Evolutionary conservation across 1,140 invertebrate genomes (phyloP), one percentile per base, ranked within the genome.

Genomic region (Pseudomyrmex gracilis): DNA sequence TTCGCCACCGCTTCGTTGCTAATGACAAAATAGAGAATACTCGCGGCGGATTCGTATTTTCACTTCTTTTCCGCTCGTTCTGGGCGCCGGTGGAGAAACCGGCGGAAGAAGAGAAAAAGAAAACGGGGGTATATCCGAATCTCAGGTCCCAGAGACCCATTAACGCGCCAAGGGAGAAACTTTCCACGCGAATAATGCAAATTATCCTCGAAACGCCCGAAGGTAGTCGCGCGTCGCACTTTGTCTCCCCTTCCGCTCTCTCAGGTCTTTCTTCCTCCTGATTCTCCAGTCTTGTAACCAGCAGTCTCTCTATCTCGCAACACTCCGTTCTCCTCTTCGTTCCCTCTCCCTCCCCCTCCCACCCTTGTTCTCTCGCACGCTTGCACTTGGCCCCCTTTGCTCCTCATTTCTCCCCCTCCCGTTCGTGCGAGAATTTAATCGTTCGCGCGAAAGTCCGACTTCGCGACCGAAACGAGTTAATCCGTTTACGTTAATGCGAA

Each of bases 131-230:
- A 66, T 77, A 70, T 61, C 73, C 84, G 86, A 89, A 85, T 89
- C 76, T 85, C 86, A 10, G 67, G 63, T 80, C 84, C 84, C 68
- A 55, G 58, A 86, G 84, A 88, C 61, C 86, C 84, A 88, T 89
- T 89, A 89, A 89, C 83, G 87, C 83, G 64, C 45, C 76, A 66
- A 73, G 55, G 22, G 57, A 24, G 67, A 77, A 87, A 87, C 70
- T 87, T 87, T 74, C 71, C 64, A 47, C 83, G 57, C 83, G 83
- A 88, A 88, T 88, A 88, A 85, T 88, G 86, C 86, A 87, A 88
- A 88, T 88, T 88, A 88, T 85, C 70, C 71, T 63, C 71, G 76
- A 76, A 87, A 85, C 86, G 85, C 87, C 85, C 51, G 66, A 77
- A 83, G 73, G 73, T 83, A 83, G 43, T 83, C 82, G 71, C 71